phyloP scores from a whole-genome alignment of 2,113 vertebrate species.

The Oplegnathus fasciatus region DNA sequence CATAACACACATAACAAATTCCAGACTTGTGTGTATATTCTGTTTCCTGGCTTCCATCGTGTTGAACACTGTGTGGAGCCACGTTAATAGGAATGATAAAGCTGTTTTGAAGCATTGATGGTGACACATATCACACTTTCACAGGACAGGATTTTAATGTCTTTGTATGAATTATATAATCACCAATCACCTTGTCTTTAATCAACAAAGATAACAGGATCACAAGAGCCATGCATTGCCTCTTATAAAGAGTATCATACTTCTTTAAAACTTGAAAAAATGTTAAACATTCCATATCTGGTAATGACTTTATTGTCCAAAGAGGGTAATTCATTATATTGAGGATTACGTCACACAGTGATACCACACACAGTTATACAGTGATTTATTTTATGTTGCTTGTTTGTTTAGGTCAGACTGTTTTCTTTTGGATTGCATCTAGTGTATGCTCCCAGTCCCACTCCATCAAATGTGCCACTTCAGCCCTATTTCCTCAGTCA shows the following conservation, averaged over 20 bases:
- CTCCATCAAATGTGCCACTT: neutral
- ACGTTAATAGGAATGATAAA: neutral
- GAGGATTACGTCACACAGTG: neutral
- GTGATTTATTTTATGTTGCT: neutral
- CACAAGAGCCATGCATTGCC: neutral
- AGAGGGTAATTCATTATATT: slow-evolving; percentile 7
- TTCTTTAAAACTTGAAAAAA: neutral
- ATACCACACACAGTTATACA: neutral
- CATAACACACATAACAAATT: neutral
- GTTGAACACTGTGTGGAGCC: neutral
- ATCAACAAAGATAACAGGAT: neutral
- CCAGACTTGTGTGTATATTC: neutral
- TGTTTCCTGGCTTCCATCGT: slow-evolving; percentile 7
- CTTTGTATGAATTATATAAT: neutral
- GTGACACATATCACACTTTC: neutral
- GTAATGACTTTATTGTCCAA: slow-evolving; percentile 8
- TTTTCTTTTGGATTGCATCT: slow-evolving; percentile 17
- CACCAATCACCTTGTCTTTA: neutral
- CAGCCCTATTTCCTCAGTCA: neutral
- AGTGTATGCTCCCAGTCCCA: neutral
- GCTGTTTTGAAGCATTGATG: neutral
- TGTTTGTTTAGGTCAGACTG: neutral
- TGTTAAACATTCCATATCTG: slow-evolving; percentile 6
- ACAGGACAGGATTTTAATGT: neutral
- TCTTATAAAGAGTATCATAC: neutral